phyloP scores from a whole-genome alignment of 2,888 invertebrate genomes.

The Caenorhabditis sp. region DNA sequence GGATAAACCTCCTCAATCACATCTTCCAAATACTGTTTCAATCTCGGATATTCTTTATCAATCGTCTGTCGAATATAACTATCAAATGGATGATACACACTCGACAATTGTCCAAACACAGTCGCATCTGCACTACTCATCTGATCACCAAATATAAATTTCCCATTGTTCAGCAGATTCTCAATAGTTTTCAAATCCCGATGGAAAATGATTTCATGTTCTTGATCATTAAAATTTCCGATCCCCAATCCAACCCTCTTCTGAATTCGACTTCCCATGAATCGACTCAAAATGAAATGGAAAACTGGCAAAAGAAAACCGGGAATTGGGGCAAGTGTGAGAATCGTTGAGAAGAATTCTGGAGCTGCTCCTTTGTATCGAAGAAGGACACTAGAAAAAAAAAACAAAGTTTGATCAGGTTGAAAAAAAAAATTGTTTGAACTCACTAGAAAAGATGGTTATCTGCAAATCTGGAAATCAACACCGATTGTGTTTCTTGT shows the following conservation, averaged over 20 bases:
- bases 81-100: constrained; percentile 50
- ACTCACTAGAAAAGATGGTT: constrained; percentile 37
- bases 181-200: constrained; percentile 89
- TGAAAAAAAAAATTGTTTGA: neutral
- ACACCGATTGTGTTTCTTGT: constrained; percentile 31
- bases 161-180: constrained; percentile 83
- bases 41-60: constrained; percentile 18
- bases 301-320: constrained; percentile 14
- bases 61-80: constrained; percentile 11
- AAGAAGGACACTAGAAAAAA: constrained; percentile 1
- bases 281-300: constrained; percentile 12
- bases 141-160: constrained; percentile 93
- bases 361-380: constrained; percentile 7
- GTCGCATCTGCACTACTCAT: constrained; percentile 78
- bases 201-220: constrained; percentile 21
- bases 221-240: constrained; percentile 32
- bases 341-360: constrained; percentile 20
- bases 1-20: constrained; percentile 22
- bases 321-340: constrained; percentile 7
- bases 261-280: too few species aligned
- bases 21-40: constrained; percentile 25
- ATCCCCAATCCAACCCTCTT: too few species aligned
- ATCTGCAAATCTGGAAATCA: constrained; percentile 31
- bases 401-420: too few species aligned
- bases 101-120: constrained; percentile 63